Base-by-base conservation (phyloP, 2,888 invertebrate species). In the Dryadula phaetusa region DNA sequence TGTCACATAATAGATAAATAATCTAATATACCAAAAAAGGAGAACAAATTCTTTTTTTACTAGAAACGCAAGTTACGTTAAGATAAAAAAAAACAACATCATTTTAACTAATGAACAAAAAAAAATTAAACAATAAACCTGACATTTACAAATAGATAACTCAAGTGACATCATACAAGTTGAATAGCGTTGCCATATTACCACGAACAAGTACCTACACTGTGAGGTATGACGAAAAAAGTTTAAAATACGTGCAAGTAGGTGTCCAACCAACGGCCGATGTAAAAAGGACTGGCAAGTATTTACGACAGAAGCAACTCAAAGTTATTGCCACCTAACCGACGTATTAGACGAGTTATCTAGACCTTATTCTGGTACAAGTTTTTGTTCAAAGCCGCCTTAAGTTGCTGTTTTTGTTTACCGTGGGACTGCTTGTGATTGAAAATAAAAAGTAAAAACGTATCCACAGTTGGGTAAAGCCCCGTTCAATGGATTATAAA, bases 311-410 rank as follows among this genome's bases (percentile, higher is more conserved):
- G 54, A 14, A 64, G 66, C 40, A 42, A 10, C 32, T 52, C 62
- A 62, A 62, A 71, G 63, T 67, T 72, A 72, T 67, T 64, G 69
- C 71, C 67, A 71, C 69, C 69, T 71, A 60, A 64, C 71, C 58
- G 54, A 61, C 62, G 70, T 65, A 69, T 69, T 77, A 74, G 74
- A 75, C 71, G 62, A 72, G 74, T 72, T 74, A 77, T 70, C 72
- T 71, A 64, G 69, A 61, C 37, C 37, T 37, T 37, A 61, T 68
- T 72, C 70, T 66, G n/a, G 71, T 78, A 80, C 80, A 70, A 79
- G 78, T 83, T 83, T 83, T 84, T 83, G 76, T 72, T 49, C 58
- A 75, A 74, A 73, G 75, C 69, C 56, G 62, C 52, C 67, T 42
- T 61, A 49, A 28, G 60, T 61, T 72, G 67, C 63, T 70, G 69